A percentile compares a stretch with the other conserved stretches of the same genome.
These are phyloP conservation scores for Archips xylosteana DNA, from an alignment of 2,888 invertebrate species.

Conservation along the genomic window DNA sequence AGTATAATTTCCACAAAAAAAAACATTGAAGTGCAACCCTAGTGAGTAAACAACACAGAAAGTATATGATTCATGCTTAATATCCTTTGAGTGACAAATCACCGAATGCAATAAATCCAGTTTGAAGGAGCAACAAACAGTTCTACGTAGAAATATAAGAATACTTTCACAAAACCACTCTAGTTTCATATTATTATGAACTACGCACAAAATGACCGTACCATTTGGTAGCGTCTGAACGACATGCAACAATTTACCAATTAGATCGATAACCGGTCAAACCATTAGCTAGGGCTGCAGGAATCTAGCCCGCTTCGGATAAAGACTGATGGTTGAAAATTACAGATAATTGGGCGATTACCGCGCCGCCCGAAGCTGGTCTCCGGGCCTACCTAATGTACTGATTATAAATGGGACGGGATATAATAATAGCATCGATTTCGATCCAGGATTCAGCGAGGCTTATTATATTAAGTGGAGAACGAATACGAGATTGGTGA, in stretches of 20 bases:
- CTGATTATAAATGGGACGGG: slow-evolving; percentile 81
- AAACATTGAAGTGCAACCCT: no score
- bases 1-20: no score
- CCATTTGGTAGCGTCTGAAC: slow-evolving; percentile 36
- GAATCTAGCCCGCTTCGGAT: slow-evolving; percentile 69
- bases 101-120: no score
- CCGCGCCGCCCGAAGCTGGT: slow-evolving; percentile 66
- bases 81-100: no score
- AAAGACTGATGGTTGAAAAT: slow-evolving; percentile 84
- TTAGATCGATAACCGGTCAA: slow-evolving; percentile 74
- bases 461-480: slow-evolving; percentile 85
- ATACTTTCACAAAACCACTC: neutral
- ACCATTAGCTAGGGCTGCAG: slow-evolving; percentile 66
- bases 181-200: neutral
- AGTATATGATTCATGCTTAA: no score
- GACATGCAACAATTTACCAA: slow-evolving; percentile 71
- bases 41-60: no score
- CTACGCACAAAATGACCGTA: neutral
- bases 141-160: neutral
- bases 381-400: slow-evolving; percentile 64
- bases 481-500: slow-evolving; percentile 77
- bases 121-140: neutral
- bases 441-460: slow-evolving; percentile 76
- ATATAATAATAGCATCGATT: slow-evolving; percentile 82
- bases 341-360: slow-evolving; percentile 84